Base-by-base conservation (phyloP, 2,888 invertebrate genomes). In the Malacosoma neustria region DNA sequence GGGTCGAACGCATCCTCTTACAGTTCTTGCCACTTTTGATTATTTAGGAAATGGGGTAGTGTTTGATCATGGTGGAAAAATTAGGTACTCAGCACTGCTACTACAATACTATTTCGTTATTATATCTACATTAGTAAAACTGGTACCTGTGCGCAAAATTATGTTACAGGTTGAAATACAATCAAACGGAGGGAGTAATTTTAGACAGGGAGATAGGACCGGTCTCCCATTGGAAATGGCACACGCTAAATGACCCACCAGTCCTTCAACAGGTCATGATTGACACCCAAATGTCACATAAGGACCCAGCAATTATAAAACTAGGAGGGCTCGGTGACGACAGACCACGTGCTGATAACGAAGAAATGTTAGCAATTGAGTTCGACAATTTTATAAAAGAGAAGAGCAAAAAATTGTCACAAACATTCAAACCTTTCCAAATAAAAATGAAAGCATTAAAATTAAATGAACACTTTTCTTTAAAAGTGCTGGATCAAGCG, bases 391-490 rank as follows among this genome's bases (percentile, higher is more conserved):
- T 76, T 37, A 68, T 80, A 29, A 84, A 77, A 45, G 82, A 84
- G 40, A 81, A 82, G 42, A 70, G 71, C 42, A 76, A 73, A 45
- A 81, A 80, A 41, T 36, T 77, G 13, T 49, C 68, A 0, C 77
- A 81, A 45, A 61, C 62, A 22, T 84, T 79, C 36, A 79, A 79
- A 44, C 82, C 80, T 0, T 82, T 76, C 46, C 80, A 82, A 57
- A 82, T 84, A 29, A 80, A 65, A 61, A 81, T 75, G 77, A 85
- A 84, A 51, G 79, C 80, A 3, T 45, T 85, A 13, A 84, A 82
- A 48, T 79, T 85, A n/a, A 84, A 84, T 43, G 73, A 81, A 39
- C 41, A 79, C 41, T 84, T 85, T 51, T 80, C 82, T 6, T 43
- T 85, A 4, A 72, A 62, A 53, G 66, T 85, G 1, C 47, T 84